These are phyloP conservation scores for Rhombomys opimus DNA, from an alignment of 2,113 vertebrate genomes.

Conservation along the genomic window DNA sequence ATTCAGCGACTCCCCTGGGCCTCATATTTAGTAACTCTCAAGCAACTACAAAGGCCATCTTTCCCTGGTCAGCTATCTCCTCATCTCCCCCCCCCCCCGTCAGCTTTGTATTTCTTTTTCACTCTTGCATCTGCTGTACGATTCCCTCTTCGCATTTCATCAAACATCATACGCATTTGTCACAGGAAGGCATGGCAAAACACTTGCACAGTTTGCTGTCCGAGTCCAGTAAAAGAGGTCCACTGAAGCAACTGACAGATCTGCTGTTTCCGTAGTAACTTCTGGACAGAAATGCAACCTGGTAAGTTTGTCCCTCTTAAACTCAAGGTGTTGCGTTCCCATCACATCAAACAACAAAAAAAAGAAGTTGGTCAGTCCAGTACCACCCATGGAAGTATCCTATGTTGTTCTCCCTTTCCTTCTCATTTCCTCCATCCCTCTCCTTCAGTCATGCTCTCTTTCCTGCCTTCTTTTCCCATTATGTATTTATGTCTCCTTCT, in stretches of 20 bases:
- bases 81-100: neutral
- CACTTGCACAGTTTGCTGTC: neutral
- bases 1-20: neutral
- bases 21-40: neutral
- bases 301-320: neutral
- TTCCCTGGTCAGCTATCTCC: neutral
- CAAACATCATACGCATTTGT: neutral
- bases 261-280: neutral
- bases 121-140: neutral
- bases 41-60: neutral
- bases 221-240: neutral
- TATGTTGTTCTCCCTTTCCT: neutral
- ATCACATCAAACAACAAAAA: too few species aligned
- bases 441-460: too few species aligned
- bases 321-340: neutral
- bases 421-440: fast-evolving
- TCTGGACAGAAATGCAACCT: neutral
- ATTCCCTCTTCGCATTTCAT: neutral
- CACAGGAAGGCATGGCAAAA: neutral
- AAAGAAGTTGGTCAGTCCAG: too few species aligned
- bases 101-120: neutral
- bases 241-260: neutral
- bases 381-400: neutral
- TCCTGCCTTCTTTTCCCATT: neutral
- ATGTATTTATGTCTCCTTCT: neutral